These are phyloP conservation scores for Tyto alba DNA, from an alignment of 2,113 vertebrate species.

Conservation along the genomic window DNA sequence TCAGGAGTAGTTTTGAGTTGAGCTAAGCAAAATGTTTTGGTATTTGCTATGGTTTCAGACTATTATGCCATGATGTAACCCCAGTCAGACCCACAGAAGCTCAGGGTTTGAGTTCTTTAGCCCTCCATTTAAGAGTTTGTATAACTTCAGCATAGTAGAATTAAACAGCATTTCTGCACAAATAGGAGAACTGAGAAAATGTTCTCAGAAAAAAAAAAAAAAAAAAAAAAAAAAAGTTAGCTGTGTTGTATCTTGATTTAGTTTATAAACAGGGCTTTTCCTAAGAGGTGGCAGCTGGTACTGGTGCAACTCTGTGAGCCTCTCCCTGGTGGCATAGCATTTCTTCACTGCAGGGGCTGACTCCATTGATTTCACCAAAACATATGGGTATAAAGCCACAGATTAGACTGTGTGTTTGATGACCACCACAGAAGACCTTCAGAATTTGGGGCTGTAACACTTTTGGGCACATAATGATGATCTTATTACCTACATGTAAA, in stretches of 20 bases:
- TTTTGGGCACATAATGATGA: neutral
- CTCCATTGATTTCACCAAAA: neutral
- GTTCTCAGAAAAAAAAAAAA: rapidly evolving
- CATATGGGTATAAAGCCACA: neutral
- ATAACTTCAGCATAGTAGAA: neutral
- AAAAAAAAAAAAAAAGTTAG: neutral
- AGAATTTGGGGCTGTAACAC: neutral
- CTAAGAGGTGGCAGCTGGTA: neutral
- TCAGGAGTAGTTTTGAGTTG: conserved; percentile 18
- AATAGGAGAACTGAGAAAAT: neutral
- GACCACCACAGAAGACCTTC: neutral
- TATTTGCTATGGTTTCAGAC: neutral
- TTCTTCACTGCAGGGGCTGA: neutral
- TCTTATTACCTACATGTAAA: neutral
- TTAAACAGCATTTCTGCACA: neutral
- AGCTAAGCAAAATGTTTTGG: neutral
- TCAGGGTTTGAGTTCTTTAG: neutral
- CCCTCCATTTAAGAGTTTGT: neutral
- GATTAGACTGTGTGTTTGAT: neutral
- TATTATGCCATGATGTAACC: neutral
- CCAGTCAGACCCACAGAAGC: neutral
- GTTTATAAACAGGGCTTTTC: neutral
- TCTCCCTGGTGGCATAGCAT: neutral
- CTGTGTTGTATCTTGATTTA: neutral
- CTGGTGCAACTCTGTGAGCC: neutral